Conservation (phyloP, 1,140 invertebrate species). For the Macrocentrus cingulum region DNA sequence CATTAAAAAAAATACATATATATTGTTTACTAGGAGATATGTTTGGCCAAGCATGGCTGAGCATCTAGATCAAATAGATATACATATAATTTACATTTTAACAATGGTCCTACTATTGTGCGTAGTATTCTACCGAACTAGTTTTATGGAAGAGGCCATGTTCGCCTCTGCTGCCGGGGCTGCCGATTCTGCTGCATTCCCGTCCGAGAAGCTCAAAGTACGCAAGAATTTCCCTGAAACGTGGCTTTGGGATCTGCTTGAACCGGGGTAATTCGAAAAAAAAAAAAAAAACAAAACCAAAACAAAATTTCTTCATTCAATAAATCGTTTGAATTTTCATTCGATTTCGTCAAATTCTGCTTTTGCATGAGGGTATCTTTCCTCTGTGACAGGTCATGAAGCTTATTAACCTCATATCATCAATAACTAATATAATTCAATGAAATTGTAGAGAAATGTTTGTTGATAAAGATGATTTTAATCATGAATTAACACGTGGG, state of each 20-base stretch:
- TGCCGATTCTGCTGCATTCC: slow-evolving; percentile 41
- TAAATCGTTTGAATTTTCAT: slow-evolving; percentile 8
- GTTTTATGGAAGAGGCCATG: slow-evolving; percentile 44
- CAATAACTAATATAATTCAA: neutral
- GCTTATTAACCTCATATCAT: slow-evolving; percentile 12
- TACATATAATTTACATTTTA: slow-evolving; percentile 13
- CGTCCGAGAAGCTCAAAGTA: slow-evolving; percentile 55
- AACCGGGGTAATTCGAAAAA: slow-evolving; percentile 59
- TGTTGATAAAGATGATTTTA: too few relatives aligned
- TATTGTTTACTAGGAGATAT: slow-evolving; percentile 1
- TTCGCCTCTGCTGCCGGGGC: slow-evolving; percentile 42
- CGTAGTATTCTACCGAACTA: slow-evolving; percentile 62
- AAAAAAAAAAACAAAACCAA: too few relatives aligned
- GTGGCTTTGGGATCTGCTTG: slow-evolving; percentile 66
- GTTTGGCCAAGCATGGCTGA: slow-evolving; percentile 6
- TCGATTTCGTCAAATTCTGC: neutral
- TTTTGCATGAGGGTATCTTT: neutral
- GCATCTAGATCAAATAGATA: neutral
- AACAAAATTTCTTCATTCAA: slow-evolving; percentile 34
- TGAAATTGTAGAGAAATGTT: too few relatives aligned
- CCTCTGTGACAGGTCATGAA: neutral
- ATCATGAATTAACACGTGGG: too few relatives aligned
- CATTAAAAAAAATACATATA: slow-evolving; percentile 16
- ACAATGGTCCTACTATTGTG: slow-evolving; percentile 21
- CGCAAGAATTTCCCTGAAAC: slow-evolving; percentile 68